Evolutionary conservation across 2,797 vertebrate genomes (phyloP).

Genomic region (Falco biarmicus): DNA sequence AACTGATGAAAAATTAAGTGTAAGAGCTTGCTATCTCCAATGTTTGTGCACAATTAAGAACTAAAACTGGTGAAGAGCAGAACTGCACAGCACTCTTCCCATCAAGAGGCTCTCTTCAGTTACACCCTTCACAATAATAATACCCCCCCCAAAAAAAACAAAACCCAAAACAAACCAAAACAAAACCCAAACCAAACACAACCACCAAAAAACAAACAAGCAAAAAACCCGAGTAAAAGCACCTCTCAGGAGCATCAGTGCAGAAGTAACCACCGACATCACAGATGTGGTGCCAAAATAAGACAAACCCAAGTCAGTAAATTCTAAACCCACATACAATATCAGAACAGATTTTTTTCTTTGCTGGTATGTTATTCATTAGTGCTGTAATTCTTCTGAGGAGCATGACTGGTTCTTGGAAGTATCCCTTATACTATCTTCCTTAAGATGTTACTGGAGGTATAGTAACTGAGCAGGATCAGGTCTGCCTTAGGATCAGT

Average conservation of each 20-base stretch:
- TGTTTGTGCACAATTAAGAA: neutral
- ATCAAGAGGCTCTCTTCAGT: neutral
- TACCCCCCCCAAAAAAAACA: rapidly evolving
- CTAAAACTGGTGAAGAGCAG: neutral
- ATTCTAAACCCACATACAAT: neutral
- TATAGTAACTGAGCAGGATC: neutral
- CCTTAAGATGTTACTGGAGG: neutral
- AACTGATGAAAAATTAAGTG: neutral
- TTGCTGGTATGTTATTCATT: neutral
- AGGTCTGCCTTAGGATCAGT: neutral
- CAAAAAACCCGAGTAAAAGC: neutral
- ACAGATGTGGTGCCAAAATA: neutral
- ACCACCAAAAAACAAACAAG: rapidly evolving
- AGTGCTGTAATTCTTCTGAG: neutral
- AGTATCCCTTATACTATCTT: neutral
- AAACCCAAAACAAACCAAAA: too few species aligned
- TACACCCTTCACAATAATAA: neutral
- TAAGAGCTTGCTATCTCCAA: neutral
- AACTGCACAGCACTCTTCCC: neutral
- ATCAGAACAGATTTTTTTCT: neutral
- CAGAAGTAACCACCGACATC: neutral
- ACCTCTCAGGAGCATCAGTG: neutral
- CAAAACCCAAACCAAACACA: too few species aligned
- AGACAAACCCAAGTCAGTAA: neutral
- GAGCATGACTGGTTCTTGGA: neutral